Base-by-base conservation (phyloP, 2,888 invertebrate genomes). In the Chaitophorus viminalis region DNA sequence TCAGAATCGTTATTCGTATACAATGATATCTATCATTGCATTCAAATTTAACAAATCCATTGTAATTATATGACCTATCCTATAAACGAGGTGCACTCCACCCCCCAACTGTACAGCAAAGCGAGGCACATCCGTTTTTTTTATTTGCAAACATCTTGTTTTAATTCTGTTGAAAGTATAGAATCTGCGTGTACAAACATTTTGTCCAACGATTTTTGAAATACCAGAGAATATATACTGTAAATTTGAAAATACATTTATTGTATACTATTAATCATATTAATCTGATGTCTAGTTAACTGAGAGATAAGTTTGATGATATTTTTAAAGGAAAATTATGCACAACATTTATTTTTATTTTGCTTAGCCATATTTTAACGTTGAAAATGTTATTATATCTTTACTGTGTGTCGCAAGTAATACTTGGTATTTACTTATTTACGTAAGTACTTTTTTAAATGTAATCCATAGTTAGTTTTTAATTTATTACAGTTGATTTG, bases 241-340 rank as follows among this genome's bases (percentile, higher is more conserved):
- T 18, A 81, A 81, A 70, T 70, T 31, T 70, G 33, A 72, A 82
- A 72, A 74, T 9, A 52, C 33, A 72, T 72, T n/a, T 74, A 74
- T 72, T 52, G 72, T 52, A 81, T 36, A 31, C 31, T 65, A n/a
- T 65, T 79, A 79, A 79, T 79, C 46, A 29, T n/a, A n/a, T 21
- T 46, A 65, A 70, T 46, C 6, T n/a, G n/a, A 33, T 4, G 33
- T n/a, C n/a, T 14, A 46, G n/a, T 60, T 5, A 25, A n/a, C n/a
- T n/a, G 60, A 25, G 79, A 25, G n/a, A 65, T 36, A 54, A 60
- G 60, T 17, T 17, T 65, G 36, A 46, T 46, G 14, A 14, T 46
- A 46, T 46, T 46, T 46, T 46, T 11, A 46, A 2, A 46, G 46
- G 14, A 46, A n/a, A n/a, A 79, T 39, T 25, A n/a, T 79, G 25